Conservation (phyloP, 2,113 vertebrate genomes). For the Gymnorhina tibicen region DNA sequence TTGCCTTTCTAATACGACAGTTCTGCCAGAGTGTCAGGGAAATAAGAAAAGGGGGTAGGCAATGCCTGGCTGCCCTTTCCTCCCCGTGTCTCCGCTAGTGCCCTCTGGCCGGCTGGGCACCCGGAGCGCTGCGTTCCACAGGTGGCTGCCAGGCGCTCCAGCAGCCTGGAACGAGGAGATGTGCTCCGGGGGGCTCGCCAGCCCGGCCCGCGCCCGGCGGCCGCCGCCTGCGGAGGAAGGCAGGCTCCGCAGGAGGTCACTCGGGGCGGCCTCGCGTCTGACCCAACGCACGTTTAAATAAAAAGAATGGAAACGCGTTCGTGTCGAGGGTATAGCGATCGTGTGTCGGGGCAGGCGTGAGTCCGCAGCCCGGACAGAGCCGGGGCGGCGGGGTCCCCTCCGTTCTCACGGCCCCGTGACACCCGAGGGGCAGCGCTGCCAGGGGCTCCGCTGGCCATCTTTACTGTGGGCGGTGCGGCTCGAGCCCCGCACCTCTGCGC, state of each 20-base stretch:
- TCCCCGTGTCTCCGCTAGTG: fast-evolving
- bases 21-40: neutral
- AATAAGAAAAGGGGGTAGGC: neutral
- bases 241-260: neutral
- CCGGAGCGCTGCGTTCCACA: neutral
- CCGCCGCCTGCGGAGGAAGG: neutral
- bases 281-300: neutral
- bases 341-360: neutral
- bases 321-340: neutral
- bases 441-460: neutral
- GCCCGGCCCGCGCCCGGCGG: neutral
- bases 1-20: neutral
- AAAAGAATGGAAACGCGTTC: neutral
- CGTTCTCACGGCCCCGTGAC: neutral
- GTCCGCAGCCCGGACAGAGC: neutral
- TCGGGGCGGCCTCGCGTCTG: too few species aligned
- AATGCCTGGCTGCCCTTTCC: neutral
- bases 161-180: neutral
- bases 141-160: neutral
- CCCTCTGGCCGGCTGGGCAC: neutral
- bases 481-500: neutral
- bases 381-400: too few species aligned
- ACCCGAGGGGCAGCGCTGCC: neutral
- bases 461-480: neutral
- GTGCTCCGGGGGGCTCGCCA: neutral